Conservation (phyloP, 2,797 vertebrate species). For the Pampus argenteus region DNA sequence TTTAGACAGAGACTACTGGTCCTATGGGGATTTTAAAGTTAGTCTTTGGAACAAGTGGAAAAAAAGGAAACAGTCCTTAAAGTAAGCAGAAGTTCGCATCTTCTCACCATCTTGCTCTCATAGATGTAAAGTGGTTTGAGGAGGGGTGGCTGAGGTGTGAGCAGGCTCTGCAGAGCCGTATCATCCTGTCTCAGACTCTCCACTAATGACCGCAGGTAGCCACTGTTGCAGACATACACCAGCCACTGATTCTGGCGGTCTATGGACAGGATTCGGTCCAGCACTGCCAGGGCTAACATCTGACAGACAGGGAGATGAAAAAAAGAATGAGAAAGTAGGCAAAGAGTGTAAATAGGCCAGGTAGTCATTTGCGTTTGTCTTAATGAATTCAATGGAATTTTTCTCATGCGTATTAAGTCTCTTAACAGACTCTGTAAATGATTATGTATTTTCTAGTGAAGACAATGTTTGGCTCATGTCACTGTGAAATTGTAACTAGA, state of each 20-base stretch:
- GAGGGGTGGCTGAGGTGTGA: conserved; percentile 94
- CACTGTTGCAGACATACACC: conserved; percentile 94
- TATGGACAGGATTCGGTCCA: conserved; percentile 95
- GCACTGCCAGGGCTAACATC: conserved; percentile 96
- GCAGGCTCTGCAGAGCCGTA: conserved; percentile 89
- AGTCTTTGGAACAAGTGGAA: background rate
- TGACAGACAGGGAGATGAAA: conserved; percentile 56
- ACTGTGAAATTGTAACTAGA: background rate
- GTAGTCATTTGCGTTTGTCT: background rate
- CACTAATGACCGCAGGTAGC: conserved; percentile 95
- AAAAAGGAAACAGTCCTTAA: background rate
- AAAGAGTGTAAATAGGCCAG: background rate
- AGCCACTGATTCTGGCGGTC: conserved; percentile 97
- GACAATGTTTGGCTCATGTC: background rate
- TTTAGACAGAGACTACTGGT: background rate
- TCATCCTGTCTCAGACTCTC: conserved; percentile 95
- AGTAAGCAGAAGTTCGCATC: background rate
- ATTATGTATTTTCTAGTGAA: background rate
- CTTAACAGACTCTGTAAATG: background rate
- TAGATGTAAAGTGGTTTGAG: conserved; percentile 97
- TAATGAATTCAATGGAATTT: background rate
- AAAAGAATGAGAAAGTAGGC: background rate
- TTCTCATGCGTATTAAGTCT: background rate
- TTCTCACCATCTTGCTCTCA: conserved; percentile 96
- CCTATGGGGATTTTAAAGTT: background rate